Base-by-base conservation (phyloP, 2,797 vertebrate species). In the Chaunax sp. region DNA sequence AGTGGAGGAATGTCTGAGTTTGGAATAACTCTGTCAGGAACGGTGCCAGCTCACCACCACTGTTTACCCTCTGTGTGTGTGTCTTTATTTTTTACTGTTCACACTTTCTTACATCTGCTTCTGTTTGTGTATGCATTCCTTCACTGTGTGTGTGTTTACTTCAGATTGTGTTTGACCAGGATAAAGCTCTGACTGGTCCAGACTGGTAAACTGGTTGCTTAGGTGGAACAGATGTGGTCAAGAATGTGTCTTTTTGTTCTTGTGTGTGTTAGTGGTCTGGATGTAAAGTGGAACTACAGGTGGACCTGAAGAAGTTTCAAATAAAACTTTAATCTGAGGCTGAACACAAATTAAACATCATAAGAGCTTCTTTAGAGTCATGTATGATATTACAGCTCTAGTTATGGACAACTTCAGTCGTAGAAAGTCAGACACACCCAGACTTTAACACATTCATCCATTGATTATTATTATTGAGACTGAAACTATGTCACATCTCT, bases 1-100 rank as follows among this genome's bases (percentile, higher is more conserved):
- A 53, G 44, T 64, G 60, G 51, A 52, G 82, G 86, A 86, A 85
- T 88, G 86, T 86, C 60, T 83, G 78, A 68, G 71, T 84, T 77
- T 81, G 78, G 49, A 85, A 67, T 67, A 75, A 80, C 78, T 52
- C n/a, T 16, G 74, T 69, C 69, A 73, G 67, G 47, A 72, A 15
- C 20, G 30, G 35, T 71, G 72, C 69, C 73, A 78, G 58, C 33
- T 65, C 30, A 49, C 46, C 41, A 28, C 11, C 60, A 56, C 50
- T 69, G 56, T 72, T 77, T 68, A 63, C 78, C 64, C 55, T 33
- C 11, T 12, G 43, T 60, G 65, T 68, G 65, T 57, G 43, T 64
- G 25, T 54, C 20, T 72, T 61, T 70, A 53, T 58, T 49, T 69
- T 64, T 43, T 45, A 57, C 54, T 37, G 64, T 78, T 60, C 62